Evolutionary conservation across 2,888 invertebrate genomes (phyloP).

Genomic region (Andrena trimmerana): DNA sequence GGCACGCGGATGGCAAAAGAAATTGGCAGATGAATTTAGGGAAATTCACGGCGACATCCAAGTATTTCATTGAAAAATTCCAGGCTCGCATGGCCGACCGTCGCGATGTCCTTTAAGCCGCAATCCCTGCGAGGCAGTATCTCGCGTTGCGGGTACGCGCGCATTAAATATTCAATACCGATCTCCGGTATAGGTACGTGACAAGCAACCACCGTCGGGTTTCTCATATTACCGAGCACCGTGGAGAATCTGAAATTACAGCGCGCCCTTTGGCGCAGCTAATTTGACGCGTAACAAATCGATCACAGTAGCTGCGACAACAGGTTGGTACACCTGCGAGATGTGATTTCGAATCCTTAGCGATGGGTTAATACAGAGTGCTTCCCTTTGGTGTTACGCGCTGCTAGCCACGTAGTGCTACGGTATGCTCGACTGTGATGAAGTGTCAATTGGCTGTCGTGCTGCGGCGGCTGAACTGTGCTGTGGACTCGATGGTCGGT

Average conservation of each 20-base stretch:
- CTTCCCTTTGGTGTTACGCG: neutral
- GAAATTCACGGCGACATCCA: neutral
- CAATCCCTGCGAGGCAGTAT: neutral
- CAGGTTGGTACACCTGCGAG: conserved; percentile 20
- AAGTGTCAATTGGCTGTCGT: conserved; percentile 12
- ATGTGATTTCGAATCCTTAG: conserved; percentile 15
- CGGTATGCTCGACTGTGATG: neutral
- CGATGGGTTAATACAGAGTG: conserved; percentile 4
- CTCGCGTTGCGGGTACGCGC: neutral
- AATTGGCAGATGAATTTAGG: neutral
- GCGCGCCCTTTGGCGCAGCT: conserved; percentile 16
- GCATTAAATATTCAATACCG: conserved; percentile 13
- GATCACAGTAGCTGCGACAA: conserved; percentile 27
- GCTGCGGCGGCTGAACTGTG: neutral
- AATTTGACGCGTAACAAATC: conserved; percentile 43
- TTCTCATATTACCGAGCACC: neutral
- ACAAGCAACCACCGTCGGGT: neutral
- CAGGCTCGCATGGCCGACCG: neutral
- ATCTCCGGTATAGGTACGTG: neutral
- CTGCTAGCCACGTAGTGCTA: neutral
- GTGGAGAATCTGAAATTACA: conserved; percentile 34
- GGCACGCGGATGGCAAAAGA: neutral
- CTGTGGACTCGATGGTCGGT: neutral
- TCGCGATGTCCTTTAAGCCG: neutral
- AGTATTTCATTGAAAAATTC: conserved; percentile 3